Percentiles rank a stretch among this genome's conserved stretches.
These are phyloP conservation scores for Butastur rufipennis DNA, from an alignment of 2,113 vertebrate species.

Conservation along the genomic window DNA sequence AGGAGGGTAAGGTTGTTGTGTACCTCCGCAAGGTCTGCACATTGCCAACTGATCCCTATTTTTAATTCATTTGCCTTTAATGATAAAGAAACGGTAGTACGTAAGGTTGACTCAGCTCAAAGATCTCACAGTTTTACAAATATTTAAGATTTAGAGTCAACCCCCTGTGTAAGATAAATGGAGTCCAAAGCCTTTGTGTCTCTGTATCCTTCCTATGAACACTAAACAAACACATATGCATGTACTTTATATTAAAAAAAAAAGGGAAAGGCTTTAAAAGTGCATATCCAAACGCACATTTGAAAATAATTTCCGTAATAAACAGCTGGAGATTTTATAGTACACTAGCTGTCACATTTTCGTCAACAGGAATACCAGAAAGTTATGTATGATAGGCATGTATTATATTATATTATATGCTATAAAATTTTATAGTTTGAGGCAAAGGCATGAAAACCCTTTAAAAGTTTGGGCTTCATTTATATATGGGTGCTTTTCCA, in stretches of 20 bases:
- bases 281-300: background rate
- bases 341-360: background rate
- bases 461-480: background rate
- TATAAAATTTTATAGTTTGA: slow-evolving; percentile 15
- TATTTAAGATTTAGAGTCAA: background rate
- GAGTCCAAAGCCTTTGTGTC: background rate
- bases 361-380: background rate
- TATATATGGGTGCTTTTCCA: background rate
- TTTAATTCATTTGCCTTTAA: background rate
- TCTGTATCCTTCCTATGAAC: background rate
- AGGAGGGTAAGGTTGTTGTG: background rate
- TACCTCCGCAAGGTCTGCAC: background rate
- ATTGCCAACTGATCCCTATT: background rate
- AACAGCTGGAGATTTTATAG: slow-evolving; percentile 34
- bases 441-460: background rate
- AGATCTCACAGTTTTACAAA: background rate
- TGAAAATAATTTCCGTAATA: background rate
- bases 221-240: background rate
- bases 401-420: background rate
- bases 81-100: background rate
- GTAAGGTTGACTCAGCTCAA: background rate
- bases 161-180: background rate
- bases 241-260: background rate
- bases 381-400: background rate
- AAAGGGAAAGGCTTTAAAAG: background rate